These are phyloP conservation scores for Parthenolecanium corni DNA, from an alignment of 2,888 invertebrate species.

Conservation along the genomic window DNA sequence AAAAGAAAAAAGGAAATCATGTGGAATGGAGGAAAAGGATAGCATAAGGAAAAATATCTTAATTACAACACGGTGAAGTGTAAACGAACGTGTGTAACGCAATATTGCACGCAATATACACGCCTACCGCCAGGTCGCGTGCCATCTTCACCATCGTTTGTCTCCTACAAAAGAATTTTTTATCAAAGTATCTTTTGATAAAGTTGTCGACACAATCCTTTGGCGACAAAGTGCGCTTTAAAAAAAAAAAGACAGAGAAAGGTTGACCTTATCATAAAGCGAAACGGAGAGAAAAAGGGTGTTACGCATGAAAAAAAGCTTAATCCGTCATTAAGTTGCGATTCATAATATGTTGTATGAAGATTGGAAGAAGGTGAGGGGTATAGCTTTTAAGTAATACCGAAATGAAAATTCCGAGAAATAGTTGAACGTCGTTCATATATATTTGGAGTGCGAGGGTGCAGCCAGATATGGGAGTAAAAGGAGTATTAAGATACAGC, in stretches of 20 bases:
- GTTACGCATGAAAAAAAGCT: neutral
- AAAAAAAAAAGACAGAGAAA: no score
- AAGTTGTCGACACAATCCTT: conserved; percentile 5
- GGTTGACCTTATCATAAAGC: neutral
- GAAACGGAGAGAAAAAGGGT: no score
- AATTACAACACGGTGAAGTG: conserved; percentile 26
- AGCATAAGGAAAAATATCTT: conserved; percentile 4
- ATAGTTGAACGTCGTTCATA: no score
- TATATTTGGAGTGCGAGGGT: no score
- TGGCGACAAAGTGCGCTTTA: no score
- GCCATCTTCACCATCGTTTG: conserved; percentile 24
- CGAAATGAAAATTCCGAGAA: no score
- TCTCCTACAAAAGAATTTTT: conserved; percentile 22
- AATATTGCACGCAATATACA: conserved; percentile 27
- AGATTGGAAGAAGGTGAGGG: neutral
- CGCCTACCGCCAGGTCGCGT: conserved; percentile 23
- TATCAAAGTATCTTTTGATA: conserved; percentile 14
- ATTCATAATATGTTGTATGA: neutral
- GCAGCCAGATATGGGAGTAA: no score
- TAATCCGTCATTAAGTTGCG: conserved; percentile 26
- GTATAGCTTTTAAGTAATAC: no score
- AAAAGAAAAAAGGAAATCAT: neutral
- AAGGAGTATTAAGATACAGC: neutral
- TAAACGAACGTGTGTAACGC: conserved; percentile 28
- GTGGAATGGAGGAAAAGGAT: no score